Percentiles rank a stretch among this genome's conserved stretches.
Conservation (phyloP, 2,797 vertebrate genomes). For the Anomalospiza imberbis region DNA sequence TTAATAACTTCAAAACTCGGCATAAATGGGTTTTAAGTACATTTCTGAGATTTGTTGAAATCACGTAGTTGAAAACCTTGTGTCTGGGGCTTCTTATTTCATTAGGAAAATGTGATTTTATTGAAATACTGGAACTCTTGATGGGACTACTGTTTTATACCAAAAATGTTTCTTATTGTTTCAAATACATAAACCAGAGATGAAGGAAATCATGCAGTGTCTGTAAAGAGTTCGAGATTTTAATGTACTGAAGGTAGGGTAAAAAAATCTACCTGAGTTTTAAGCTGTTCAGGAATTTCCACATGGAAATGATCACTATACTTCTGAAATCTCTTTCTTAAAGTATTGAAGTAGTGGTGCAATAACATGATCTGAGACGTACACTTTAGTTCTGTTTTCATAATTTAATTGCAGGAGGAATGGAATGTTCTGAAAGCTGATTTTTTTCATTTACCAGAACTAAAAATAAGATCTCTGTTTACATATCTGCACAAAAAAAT, state of each 20-base stretch:
- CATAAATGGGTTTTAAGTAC: conserved; percentile 43
- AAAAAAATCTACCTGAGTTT: conserved; percentile 18
- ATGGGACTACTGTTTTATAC: neutral
- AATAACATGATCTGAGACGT: neutral
- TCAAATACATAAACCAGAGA: neutral
- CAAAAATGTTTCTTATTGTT: neutral
- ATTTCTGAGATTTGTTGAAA: conserved; percentile 59
- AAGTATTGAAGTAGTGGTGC: neutral
- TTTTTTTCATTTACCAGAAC: neutral
- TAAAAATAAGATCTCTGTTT: conserved; percentile 17
- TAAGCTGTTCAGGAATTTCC: conserved; percentile 5
- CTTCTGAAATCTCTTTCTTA: conserved; percentile 33
- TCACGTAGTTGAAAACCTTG: neutral
- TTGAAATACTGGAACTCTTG: neutral
- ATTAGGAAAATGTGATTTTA: neutral
- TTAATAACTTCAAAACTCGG: conserved; percentile 59
- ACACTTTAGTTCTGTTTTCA: neutral
- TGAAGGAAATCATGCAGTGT: conserved; percentile 20
- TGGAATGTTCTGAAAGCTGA: neutral
- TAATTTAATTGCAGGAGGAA: conserved; percentile 1
- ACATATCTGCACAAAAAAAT: neutral
- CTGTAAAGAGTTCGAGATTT: conserved; percentile 51
- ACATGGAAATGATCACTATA: neutral
- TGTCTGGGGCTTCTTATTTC: neutral
- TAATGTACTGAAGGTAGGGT: neutral